Conservation (phyloP, 1,140 invertebrate species). For the Drosophila persimilis region DNA sequence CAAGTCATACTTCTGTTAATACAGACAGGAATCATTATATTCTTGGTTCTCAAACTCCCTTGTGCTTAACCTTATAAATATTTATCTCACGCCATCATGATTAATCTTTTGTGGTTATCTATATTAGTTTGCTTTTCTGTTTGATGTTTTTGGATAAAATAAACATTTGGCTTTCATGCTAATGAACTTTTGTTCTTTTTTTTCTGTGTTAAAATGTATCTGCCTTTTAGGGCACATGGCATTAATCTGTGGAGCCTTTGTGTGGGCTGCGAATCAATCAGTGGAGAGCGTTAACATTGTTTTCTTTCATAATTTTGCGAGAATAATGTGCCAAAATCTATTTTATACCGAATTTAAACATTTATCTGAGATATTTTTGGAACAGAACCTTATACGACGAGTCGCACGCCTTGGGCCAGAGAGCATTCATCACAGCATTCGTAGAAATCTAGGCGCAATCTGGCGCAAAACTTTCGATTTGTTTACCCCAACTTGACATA, state of each 20-base stretch:
- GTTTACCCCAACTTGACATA: constrained; percentile 53
- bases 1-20: too few relatives aligned
- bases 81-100: too few relatives aligned
- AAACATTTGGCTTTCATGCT: constrained; percentile 21
- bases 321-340: constrained; percentile 57
- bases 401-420: constrained; percentile 36
- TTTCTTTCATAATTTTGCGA: constrained; percentile 27
- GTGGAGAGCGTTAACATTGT: constrained; percentile 21
- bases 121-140: too few relatives aligned
- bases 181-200: constrained; percentile 14
- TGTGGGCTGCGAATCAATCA: constrained; percentile 40
- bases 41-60: too few relatives aligned
- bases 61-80: too few relatives aligned
- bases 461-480: constrained; percentile 41
- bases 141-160: constrained; percentile 10
- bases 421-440: constrained; percentile 43
- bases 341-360: constrained; percentile 60
- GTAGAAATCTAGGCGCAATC: constrained; percentile 20
- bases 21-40: too few relatives aligned
- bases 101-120: too few relatives aligned
- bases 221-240: constrained; percentile 35
- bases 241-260: constrained; percentile 5
- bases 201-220: not conserved
- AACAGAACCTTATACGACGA: constrained; percentile 8
- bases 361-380: constrained; percentile 36